These are phyloP conservation scores for Petrocephalus zakoni DNA, from an alignment of 2,113 vertebrate genomes.

Conservation along the genomic window DNA sequence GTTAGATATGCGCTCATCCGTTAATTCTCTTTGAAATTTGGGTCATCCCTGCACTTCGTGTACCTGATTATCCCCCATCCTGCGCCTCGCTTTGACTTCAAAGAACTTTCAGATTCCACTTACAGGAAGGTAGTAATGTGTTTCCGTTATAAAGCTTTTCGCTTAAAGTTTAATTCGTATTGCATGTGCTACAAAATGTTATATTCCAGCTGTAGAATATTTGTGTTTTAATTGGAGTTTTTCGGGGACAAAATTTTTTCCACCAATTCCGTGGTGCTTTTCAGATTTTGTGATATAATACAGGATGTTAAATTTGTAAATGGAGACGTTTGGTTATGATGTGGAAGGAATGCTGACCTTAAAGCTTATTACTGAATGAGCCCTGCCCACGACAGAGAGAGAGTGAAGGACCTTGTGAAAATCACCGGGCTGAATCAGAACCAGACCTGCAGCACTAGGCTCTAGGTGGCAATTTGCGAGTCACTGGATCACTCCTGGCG, in stretches of 20 bases:
- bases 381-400: neutral
- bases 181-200: neutral
- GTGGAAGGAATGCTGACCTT: neutral
- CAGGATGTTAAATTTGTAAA: neutral
- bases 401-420: neutral
- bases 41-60: neutral
- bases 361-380: neutral
- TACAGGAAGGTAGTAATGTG: neutral
- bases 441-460: neutral
- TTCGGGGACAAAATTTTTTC: neutral
- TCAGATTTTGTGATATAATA: neutral
- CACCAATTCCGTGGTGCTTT: neutral
- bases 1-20: neutral
- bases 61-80: neutral
- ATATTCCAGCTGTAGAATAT: neutral
- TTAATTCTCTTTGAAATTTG: neutral
- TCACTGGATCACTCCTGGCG: neutral
- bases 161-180: neutral
- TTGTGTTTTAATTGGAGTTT: neutral
- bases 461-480: neutral
- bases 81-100: neutral
- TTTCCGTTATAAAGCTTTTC: neutral
- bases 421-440: neutral
- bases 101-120: neutral
- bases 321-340: neutral